phyloP scores from a whole-genome alignment of 2,113 vertebrate genomes.

The Oryctolagus cuniculus region mOryCun1.1 NC_091432.1:110898001-110898500 shows the following conservation, averaged over 20 bases:
- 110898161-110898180: not conserved
- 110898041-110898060: not conserved
- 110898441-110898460: too few species aligned
- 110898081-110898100: not conserved
- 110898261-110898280: not conserved
- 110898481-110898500: not conserved
- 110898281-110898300: not conserved
- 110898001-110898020: not conserved
- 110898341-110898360: slow-evolving; percentile 76
- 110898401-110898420: not conserved
- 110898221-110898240: not conserved
- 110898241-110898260: not conserved
- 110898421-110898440: not conserved
- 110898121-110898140: too few species aligned
- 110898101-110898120: not conserved
- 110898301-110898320: not conserved
- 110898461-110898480: not conserved
- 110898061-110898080: not conserved
- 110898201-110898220: not conserved
- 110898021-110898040: not conserved
- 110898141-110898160: too few species aligned
- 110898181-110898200: not conserved
- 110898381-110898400: slow-evolving; percentile 8
- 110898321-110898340: not conserved
- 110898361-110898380: slow-evolving; percentile 59